A percentile compares a stretch with the other conserved stretches of the same genome.
phyloP scores from a whole-genome alignment of 2,888 invertebrate species.

The Amblyjoppa proteus region DNA sequence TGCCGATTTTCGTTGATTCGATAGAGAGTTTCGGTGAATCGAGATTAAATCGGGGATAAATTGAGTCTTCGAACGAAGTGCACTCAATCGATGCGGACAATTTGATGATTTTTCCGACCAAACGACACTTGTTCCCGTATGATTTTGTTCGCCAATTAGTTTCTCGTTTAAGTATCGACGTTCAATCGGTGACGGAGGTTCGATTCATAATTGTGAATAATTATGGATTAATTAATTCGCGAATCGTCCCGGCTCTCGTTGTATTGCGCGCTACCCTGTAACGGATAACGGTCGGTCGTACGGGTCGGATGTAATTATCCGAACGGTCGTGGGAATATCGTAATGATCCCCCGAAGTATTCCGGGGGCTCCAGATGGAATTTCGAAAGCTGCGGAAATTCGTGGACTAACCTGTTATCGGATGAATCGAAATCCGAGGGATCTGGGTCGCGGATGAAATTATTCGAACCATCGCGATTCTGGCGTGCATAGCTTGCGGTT shows the following conservation, averaged over 20 bases:
- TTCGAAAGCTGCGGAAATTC: neutral
- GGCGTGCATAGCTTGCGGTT: neutral
- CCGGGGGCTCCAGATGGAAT: neutral
- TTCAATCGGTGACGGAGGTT: neutral
- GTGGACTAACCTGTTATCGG: conserved; percentile 13
- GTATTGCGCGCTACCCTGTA: neutral
- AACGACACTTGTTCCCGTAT: no score
- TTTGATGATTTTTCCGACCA: neutral
- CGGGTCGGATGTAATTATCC: neutral
- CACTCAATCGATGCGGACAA: neutral
- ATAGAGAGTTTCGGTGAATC: neutral
- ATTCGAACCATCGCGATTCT: conserved; percentile 4
- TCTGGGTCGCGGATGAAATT: conserved; percentile 13
- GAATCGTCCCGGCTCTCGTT: neutral
- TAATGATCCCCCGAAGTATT: conserved; percentile 23
- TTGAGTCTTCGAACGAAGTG: conserved; percentile 10
- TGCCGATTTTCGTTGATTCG: conserved; percentile 33
- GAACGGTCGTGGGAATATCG: neutral
- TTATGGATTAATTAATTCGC: neutral
- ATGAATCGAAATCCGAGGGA: conserved; percentile 13
- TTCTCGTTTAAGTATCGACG: no score
- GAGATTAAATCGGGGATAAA: conserved; percentile 20
- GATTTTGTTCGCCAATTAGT: no score
- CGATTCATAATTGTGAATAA: neutral
- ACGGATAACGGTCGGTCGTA: neutral